Base-by-base conservation (phyloP, 2,888 invertebrate genomes). In the Tuberolachnus salignus region DNA sequence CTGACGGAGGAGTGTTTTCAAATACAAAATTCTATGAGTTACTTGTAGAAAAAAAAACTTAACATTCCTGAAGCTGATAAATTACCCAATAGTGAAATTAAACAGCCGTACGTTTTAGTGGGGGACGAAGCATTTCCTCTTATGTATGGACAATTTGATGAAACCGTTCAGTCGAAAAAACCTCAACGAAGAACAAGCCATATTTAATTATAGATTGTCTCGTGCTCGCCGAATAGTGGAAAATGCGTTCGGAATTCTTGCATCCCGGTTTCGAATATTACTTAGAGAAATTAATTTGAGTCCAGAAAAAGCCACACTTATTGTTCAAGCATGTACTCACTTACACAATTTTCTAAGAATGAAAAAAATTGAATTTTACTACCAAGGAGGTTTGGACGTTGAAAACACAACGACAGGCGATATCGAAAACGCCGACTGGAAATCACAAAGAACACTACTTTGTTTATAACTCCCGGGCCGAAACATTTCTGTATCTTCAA, bases 1-100 rank as follows among this genome's bases (percentile, higher is more conserved):
- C n/a, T n/a, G n/a, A n/a, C n/a, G n/a, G 83, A 67, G 83, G 83
- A 57, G 82, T 83, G 71, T 83, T 83, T 80, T 78, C 80, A 34
- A 81, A 82, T 64, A 83, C 81, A 64, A 61, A 73, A 55, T 71
- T 83, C 72, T 81, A 80, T 63, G 74, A 81, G 81, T 63, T 44
- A 73, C 78, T 80, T 44, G 78, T 63, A 80, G 46, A 66, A 57
- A n/a, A 61, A 61, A 14, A n/a, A 67, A 51, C 13, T 82, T 16
- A 19, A 51, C 34, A 81, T 83, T 72, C 82, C 83, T 80, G 69
- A 80, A 72, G 74, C 61, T 44, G 67, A 67, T 51, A 67, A 67
- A 10, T 51, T 67, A 34, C 51, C 51, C 11, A 51, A 51, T 19
- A 67, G 34, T 53, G 51, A 34, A 26, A 51, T 67, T 13, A 67